phyloP scores from a whole-genome alignment of 2,888 invertebrate species.

The Drosophila conformis region DNA sequence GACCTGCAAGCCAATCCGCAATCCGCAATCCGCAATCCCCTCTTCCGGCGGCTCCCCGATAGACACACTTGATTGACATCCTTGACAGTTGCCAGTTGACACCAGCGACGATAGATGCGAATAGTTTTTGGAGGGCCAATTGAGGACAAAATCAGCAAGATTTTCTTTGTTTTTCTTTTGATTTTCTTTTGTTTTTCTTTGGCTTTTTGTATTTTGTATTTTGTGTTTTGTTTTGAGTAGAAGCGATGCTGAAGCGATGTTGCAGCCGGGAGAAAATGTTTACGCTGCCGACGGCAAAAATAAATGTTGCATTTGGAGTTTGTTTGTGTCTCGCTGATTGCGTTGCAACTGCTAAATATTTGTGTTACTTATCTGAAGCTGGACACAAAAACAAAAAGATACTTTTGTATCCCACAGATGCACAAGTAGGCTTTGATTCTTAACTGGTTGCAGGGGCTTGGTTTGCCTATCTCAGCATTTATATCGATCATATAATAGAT shows the following conservation, averaged over 20 bases:
- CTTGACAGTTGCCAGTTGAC: slow-evolving; percentile 35
- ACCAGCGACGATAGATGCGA: slow-evolving; percentile 2
- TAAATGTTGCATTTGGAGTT: background rate
- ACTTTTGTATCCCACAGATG: no score
- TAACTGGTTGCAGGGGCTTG: no score
- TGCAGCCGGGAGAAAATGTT: background rate
- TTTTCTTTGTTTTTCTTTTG: background rate
- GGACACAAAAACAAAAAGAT: no score
- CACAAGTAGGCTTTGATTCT: no score
- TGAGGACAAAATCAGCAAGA: slow-evolving; percentile 22
- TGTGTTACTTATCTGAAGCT: background rate
- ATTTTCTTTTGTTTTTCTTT: background rate
- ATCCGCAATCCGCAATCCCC: background rate
- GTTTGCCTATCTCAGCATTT: no score
- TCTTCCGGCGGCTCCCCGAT: slow-evolving; percentile 4
- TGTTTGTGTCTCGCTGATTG: background rate
- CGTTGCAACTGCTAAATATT: background rate
- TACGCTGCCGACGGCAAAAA: slow-evolving; percentile 1
- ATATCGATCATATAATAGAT: no score
- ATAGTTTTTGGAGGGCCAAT: slow-evolving; percentile 15
- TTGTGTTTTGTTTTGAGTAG: background rate
- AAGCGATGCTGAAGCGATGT: background rate
- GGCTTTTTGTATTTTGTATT: background rate
- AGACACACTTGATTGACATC: slow-evolving; percentile 37
- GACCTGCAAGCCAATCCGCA: background rate